phyloP scores from a whole-genome alignment of 2,797 vertebrate species.

The Ptychobarbus kaznakovi region DNA sequence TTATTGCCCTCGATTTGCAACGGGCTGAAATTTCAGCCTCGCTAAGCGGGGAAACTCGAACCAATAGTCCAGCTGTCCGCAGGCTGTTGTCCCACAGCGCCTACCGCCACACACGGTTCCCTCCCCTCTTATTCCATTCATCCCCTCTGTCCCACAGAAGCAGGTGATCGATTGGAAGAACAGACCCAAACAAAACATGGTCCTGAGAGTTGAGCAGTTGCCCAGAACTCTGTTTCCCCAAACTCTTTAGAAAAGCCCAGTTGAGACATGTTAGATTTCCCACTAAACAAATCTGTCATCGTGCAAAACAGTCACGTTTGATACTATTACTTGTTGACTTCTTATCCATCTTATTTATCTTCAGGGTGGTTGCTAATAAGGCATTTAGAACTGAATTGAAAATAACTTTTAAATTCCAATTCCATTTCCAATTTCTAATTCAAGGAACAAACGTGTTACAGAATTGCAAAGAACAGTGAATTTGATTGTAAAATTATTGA shows the following conservation, averaged over 20 bases:
- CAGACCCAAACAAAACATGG: conserved; percentile 72
- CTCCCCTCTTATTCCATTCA: conserved; percentile 54
- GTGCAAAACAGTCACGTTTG: conserved; percentile 40
- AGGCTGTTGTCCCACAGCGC: conserved; percentile 53
- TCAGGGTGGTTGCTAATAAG: neutral
- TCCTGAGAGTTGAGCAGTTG: conserved; percentile 56
- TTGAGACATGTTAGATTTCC: conserved; percentile 63
- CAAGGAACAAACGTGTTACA: neutral
- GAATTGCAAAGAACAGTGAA: neutral
- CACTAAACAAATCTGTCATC: conserved; percentile 71
- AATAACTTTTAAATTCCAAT: neutral
- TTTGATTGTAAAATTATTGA: neutral
- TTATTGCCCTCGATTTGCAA: conserved; percentile 78
- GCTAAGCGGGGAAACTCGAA: conserved; percentile 77
- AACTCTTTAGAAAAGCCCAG: conserved; percentile 55
- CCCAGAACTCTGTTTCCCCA: conserved; percentile 52
- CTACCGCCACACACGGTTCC: conserved; percentile 58
- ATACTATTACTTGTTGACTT: neutral
- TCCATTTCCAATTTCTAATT: neutral
- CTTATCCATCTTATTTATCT: neutral
- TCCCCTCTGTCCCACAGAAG: conserved; percentile 55
- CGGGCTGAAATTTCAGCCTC: conserved; percentile 82
- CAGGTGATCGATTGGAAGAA: conserved; percentile 77
- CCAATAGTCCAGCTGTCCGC: conserved; percentile 78
- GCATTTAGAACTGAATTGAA: neutral